Evolutionary conservation across 2,888 invertebrate species (phyloP).

Genomic region (Trypoxylon attenuatum): DNA sequence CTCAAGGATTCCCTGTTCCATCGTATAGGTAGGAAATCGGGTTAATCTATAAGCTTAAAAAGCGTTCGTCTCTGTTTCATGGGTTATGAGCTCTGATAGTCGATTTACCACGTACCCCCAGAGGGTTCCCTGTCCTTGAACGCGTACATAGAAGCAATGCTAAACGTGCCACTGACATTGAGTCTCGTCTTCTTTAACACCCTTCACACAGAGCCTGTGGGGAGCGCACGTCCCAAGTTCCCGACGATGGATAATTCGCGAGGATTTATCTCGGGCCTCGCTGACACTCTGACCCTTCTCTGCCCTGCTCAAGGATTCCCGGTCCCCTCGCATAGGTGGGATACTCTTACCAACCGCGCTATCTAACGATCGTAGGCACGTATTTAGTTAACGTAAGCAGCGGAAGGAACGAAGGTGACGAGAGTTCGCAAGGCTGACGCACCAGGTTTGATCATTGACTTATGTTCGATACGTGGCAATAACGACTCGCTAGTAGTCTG

Average conservation of each 20-base stretch:
- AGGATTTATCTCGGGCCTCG: conserved; percentile 69
- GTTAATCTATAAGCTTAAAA: neutral
- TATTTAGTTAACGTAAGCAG: neutral
- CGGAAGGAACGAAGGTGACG: neutral
- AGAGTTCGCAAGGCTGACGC: neutral
- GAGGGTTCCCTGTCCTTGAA: conserved; percentile 49
- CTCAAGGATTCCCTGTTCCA: conserved; percentile 83
- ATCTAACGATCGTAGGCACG: neutral
- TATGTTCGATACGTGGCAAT: neutral
- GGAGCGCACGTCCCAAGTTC: conserved; percentile 82
- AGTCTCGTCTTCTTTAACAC: conserved; percentile 21
- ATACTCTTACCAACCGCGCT: conserved; percentile 35
- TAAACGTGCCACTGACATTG: too few species aligned
- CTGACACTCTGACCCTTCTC: conserved; percentile 73
- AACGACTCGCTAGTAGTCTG: conserved; percentile 28
- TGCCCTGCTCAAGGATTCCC: conserved; percentile 78
- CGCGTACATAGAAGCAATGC: neutral
- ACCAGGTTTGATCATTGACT: conserved; percentile 5
- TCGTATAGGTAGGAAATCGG: conserved; percentile 73
- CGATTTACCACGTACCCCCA: conserved; percentile 17
- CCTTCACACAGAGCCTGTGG: conserved; percentile 81
- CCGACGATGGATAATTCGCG: conserved; percentile 76
- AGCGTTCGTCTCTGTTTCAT: neutral
- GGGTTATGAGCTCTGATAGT: neutral
- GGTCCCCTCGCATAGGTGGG: conserved; percentile 76